Base-by-base conservation (phyloP, 2,113 vertebrate species). In the Oreochromis spilurus region DNA sequence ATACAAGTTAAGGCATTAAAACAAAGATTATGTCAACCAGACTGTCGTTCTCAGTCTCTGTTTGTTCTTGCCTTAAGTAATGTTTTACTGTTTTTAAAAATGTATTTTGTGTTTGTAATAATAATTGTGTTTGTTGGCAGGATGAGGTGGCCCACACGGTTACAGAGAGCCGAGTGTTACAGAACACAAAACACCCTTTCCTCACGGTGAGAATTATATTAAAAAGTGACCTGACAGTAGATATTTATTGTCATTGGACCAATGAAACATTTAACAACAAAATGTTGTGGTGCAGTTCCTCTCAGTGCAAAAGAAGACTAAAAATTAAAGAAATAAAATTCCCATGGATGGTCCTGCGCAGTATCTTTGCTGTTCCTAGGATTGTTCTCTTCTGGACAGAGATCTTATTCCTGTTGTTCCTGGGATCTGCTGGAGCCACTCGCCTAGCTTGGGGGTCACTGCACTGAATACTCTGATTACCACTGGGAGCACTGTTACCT, bases 61-160 rank as follows among this genome's bases (percentile, higher is more conserved):
- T 70, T 16, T 70, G 7, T 70, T 75, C 26, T 53, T 53, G 29
- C 17, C 53, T 53, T 14, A 29, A 21, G 12, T 21, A 50, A 82
- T 31, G 6, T 17, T 26, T 55, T 36, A n/a, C 31, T 9, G 3
- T 80, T 81, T 67, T 36, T 3, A 48, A 17, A 36, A 2, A 4
- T 79, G 29, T 55, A n/a, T 55, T 40, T 12, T 38, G 2, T 75
- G 4, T 79, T 70, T n/a, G 48, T 87, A n/a, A 80, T 16, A 3
- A 8, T 29, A 9, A n/a, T 48, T 48, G 14, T 88, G 21, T 86
- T 48, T 87, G 36, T 89, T 86, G 29, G 8, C 93, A 98, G 98
- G 97, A 98, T n/a, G 97, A 98, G 89, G 98, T 98, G 1, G 98
- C 98, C 2, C 98, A 98, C 93, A 98, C 98, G 0, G 97, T 98